Conservation (phyloP, 1,140 invertebrate genomes). For the Tetramorium parvispinum region DNA sequence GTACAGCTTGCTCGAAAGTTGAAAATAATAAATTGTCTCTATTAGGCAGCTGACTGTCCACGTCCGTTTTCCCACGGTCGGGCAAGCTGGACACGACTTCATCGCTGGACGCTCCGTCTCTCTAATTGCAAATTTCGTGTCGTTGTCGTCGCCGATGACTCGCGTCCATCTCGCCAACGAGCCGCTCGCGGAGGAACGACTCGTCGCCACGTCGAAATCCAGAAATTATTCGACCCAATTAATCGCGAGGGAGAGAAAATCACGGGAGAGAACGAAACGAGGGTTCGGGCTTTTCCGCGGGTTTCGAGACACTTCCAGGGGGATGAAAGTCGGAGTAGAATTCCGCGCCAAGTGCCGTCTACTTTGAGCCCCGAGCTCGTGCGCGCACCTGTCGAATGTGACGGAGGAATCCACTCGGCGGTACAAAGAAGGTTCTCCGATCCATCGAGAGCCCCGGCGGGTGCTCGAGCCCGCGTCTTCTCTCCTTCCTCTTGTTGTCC, state of each 20-base stretch:
- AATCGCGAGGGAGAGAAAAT: conserved; percentile 13
- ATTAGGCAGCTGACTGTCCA: conserved; percentile 64
- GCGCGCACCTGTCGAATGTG: conserved; percentile 46
- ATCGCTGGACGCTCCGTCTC: conserved; percentile 38
- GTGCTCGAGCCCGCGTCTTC: conserved; percentile 26
- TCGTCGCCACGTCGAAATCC: neutral
- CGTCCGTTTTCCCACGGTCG: conserved; percentile 41
- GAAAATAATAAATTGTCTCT: conserved; percentile 78
- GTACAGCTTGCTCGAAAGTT: conserved; percentile 70
- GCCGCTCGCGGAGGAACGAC: neutral
- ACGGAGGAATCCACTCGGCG: conserved; percentile 63
- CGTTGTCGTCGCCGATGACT: conserved; percentile 68
- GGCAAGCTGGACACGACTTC: conserved; percentile 33
- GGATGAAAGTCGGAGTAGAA: conserved; percentile 43
- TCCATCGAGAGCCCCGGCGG: conserved; percentile 46
- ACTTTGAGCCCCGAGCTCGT: conserved; percentile 21
- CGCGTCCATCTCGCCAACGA: conserved; percentile 31
- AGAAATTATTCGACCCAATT: conserved; percentile 30
- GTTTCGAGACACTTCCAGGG: neutral
- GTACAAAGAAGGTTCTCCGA: conserved; percentile 70
- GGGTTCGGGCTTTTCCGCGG: neutral
- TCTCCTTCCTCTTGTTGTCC: neutral
- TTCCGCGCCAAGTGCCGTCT: conserved; percentile 35
- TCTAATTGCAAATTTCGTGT: conserved; percentile 49
- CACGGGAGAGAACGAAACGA: too few relatives aligned